Base-by-base conservation (phyloP, 2,797 vertebrate species). In the Pseudocheirus occidentalis region DNA sequence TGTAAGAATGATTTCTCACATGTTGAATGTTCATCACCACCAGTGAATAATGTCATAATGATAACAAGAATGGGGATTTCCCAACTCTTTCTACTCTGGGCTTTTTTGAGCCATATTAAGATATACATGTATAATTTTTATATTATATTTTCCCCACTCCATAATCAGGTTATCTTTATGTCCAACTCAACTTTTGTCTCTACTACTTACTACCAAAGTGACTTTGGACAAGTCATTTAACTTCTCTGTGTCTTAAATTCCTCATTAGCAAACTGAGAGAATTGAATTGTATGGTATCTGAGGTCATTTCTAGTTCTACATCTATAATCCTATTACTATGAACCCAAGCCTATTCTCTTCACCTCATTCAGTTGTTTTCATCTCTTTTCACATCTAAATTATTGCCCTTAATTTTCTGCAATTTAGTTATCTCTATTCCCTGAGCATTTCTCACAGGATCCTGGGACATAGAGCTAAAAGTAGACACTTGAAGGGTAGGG, bases 41-140 rank as follows among this genome's bases (percentile, higher is more conserved):
- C 53, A 92, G 31, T 21, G 50, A 29, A 91, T 92, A 92, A 94
- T 21, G 31, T n/a, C 46, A 52, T 54, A 93, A 89, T 94, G 81
- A 55, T 92, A 31, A 94, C 53, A 29, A 81, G 29, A 9, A 0
- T 21, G 59, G 24, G 18, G 34, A 59, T 91, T 59, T 94, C 55
- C 90, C 0, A 9, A 11, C 50, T 94, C 66, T 93, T 94, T 55
- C 46, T 91, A 58, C 56, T 50, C 28, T 55, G 29, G 93, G 9
- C 16, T 57, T 24, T 57, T 46, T 4, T 93, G 18, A 62, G 55
- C 34, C 34, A 34, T 66, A n/a, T 90, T 66, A 52, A 91, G 73
- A 12, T 89, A 28, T 94, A 27, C 50, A 5, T 11, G 53, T 92
- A 90, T 3, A 14, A 21, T 52, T n/a, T n/a, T 18, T 66, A n/a